These are phyloP conservation scores for Subacronicta megacephala DNA, from an alignment of 2,888 invertebrate species.

Conservation along the genomic window DNA sequence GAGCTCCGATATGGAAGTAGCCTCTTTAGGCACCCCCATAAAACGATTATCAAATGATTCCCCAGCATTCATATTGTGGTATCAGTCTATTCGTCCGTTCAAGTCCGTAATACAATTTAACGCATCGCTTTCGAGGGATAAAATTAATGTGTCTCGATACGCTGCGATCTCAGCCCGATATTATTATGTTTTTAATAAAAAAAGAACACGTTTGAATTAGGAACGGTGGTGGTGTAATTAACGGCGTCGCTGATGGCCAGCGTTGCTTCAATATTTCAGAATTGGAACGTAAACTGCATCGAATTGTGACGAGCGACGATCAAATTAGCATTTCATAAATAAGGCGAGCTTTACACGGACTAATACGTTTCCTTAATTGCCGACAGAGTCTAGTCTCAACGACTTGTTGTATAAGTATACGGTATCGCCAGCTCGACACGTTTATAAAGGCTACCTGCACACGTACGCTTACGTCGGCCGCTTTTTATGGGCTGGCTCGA, in stretches of 20 bases:
- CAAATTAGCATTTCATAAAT: conserved; percentile 61
- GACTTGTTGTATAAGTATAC: conserved; percentile 70
- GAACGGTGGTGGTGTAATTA: conserved; percentile 59
- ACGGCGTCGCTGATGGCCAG: conserved; percentile 41
- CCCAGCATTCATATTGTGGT: conserved; percentile 72
- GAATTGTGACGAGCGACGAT: conserved; percentile 44
- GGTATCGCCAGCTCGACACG: conserved; percentile 75
- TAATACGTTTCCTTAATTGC: conserved; percentile 72
- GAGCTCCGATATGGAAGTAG: conserved; percentile 82
- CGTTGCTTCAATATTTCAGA: conserved; percentile 50
- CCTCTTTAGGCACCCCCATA: conserved; percentile 83
- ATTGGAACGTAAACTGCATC: conserved; percentile 54
- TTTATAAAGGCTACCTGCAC: conserved; percentile 85
- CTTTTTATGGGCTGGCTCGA: conserved; percentile 86
- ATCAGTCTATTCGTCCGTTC: conserved; percentile 76
- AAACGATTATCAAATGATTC: conserved; percentile 87
- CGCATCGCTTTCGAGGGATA: conserved; percentile 73
- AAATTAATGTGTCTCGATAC: conserved; percentile 69
- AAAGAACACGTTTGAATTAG: conserved; percentile 62
- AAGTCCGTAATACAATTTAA: conserved; percentile 81
- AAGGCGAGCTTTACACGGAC: conserved; percentile 56
- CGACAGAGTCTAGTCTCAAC: conserved; percentile 60
- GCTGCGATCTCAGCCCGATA: conserved; percentile 64
- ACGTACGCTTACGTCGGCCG: conserved; percentile 85
- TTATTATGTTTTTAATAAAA: conserved; percentile 64